Base-by-base conservation (phyloP, 2,888 invertebrate genomes). In the Chloromyia formosa region DNA sequence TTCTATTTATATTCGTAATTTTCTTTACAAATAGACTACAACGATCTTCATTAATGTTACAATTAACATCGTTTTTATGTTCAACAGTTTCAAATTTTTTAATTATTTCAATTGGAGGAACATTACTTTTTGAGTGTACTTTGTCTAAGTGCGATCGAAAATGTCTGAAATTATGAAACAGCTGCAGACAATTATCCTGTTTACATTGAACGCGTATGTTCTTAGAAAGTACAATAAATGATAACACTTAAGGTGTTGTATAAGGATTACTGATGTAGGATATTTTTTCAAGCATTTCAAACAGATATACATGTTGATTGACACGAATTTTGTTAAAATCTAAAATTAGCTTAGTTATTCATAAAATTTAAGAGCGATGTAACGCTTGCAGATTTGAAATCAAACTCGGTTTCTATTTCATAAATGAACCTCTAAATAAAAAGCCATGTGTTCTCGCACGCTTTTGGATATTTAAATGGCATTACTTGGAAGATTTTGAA, bases 141-240 rank as follows among this genome's bases (percentile, higher is more conserved):
- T n/a, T n/a, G n/a, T n/a, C n/a, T n/a, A n/a, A n/a, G n/a, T n/a
- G n/a, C n/a, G n/a, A n/a, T n/a, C n/a, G n/a, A n/a, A n/a, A n/a
- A n/a, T n/a, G n/a, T n/a, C n/a, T n/a, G n/a, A n/a, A n/a, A n/a
- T n/a, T n/a, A n/a, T n/a, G n/a, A n/a, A n/a, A n/a, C n/a, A n/a
- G n/a, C n/a, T n/a, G n/a, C n/a, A n/a, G n/a, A n/a, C n/a, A n/a
- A n/a, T n/a, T n/a, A n/a, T n/a, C n/a, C n/a, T n/a, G n/a, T n/a
- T n/a, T n/a, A n/a, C n/a, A n/a, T n/a, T 20, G 18, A 64, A 12
- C 49, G 42, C 18, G 23, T 71, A 71, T 23, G n/a, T 1, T 72
- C 64, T 76, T 35, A 53, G 74, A 1, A 76, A 53, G 20, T 71
- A 42, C 14, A 75, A 45, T 64, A 71, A 62, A 64, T 75, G 75